Percentiles rank a stretch among this genome's conserved stretches.
phyloP scores from a whole-genome alignment of 2,113 vertebrate genomes.

The Sinocyclocheilus anophthalmus region DNA sequence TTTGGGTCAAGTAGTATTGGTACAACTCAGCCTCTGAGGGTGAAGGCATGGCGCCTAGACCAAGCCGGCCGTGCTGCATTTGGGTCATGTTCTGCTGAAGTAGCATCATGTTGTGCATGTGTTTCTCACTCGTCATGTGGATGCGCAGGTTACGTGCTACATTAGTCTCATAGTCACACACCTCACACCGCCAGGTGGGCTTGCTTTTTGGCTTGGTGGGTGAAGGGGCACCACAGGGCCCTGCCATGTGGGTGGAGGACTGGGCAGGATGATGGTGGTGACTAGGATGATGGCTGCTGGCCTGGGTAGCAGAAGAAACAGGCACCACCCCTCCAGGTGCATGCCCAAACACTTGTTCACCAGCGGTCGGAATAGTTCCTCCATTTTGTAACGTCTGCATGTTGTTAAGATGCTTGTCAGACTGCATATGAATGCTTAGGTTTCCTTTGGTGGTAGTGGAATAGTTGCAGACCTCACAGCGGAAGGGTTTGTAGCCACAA shows the following conservation, averaged over 20 bases:
- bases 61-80: constrained; percentile 89
- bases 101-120: constrained; percentile 99
- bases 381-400: constrained; percentile 99
- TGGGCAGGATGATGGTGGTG: constrained; percentile 77
- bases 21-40: constrained; percentile 97
- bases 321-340: constrained; percentile 81
- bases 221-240: constrained; percentile 89
- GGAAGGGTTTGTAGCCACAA: constrained; percentile 98
- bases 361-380: constrained; percentile 74
- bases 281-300: constrained; percentile 76
- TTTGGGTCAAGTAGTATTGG: constrained; percentile 98
- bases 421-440: constrained; percentile 99
- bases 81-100: constrained; percentile 97
- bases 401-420: constrained; percentile 99
- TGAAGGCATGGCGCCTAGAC: constrained; percentile 89
- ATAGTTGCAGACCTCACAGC: constrained; percentile 99
- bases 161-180: constrained; percentile 98
- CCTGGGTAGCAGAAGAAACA: constrained; percentile 79
- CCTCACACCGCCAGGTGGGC: constrained; percentile 97
- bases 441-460: constrained; percentile 99
- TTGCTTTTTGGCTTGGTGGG: constrained; percentile 99
- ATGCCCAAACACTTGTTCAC: constrained; percentile 94
- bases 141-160: constrained; percentile 97
- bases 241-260: constrained; percentile 84
- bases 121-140: constrained; percentile 99